These are phyloP conservation scores for Hydrochoerus hydrochaeris DNA, from an alignment of 2,113 vertebrate species.

Conservation along the genomic window DNA sequence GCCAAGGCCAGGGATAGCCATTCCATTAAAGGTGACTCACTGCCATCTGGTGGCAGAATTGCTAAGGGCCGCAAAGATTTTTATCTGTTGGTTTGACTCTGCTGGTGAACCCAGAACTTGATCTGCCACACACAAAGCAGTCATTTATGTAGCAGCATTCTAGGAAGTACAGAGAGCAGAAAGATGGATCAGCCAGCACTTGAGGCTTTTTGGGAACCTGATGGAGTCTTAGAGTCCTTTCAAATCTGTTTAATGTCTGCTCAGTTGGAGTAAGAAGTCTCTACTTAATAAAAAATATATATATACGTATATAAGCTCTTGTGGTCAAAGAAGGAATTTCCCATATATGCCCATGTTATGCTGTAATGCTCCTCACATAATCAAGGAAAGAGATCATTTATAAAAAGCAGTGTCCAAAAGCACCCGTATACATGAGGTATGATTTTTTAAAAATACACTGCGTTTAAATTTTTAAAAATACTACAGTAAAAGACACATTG, in stretches of 20 bases:
- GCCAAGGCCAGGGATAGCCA: neutral
- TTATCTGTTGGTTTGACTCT: neutral
- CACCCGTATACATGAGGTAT: neutral
- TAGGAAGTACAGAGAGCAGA: neutral
- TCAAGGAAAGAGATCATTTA: neutral
- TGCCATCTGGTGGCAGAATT: constrained; percentile 62
- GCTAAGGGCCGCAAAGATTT: neutral
- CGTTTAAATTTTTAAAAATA: neutral
- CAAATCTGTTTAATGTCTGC: neutral
- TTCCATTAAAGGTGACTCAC: neutral
- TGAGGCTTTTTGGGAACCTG: neutral
- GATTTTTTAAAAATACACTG: neutral
- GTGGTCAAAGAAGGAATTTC: constrained; percentile 5
- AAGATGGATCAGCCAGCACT: neutral
- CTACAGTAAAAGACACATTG: neutral
- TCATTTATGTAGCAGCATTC: neutral
- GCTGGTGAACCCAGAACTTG: neutral
- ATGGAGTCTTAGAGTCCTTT: neutral
- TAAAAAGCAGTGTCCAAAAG: neutral
- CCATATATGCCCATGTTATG: neutral
- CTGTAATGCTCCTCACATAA: neutral
- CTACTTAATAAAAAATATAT: constrained; percentile 29
- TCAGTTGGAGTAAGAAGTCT: neutral
- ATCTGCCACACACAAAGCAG: neutral
- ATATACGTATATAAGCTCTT: neutral